A percentile compares a stretch with the other conserved stretches of the same genome.
phyloP scores from a whole-genome alignment of 2,888 invertebrate species.

The Drosophila sordidula region DNA sequence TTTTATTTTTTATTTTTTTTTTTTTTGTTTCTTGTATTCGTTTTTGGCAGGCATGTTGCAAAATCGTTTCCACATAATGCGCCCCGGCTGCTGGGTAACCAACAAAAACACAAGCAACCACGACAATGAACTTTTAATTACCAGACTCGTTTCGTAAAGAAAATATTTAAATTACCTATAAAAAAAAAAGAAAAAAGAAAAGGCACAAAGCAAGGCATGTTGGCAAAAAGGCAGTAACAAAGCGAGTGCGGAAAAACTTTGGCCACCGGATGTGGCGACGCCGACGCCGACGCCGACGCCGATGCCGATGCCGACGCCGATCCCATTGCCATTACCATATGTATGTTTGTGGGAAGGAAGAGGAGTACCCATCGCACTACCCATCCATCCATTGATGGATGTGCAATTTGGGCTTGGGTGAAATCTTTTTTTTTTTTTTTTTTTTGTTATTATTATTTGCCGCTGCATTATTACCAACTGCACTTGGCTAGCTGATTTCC shows the following conservation, averaged over 20 bases:
- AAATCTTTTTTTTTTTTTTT: slow-evolving; percentile 6
- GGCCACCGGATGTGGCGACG: slow-evolving; percentile 38
- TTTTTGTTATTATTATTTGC: not conserved
- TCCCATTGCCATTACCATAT: slow-evolving; percentile 33
- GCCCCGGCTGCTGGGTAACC: slow-evolving; percentile 26
- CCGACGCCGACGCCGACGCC: slow-evolving; percentile 28
- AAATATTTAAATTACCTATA: slow-evolving; percentile 53
- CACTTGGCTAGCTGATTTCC: slow-evolving; percentile 8
- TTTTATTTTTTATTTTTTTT: slow-evolving; percentile 5
- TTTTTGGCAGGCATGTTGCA: slow-evolving; percentile 68
- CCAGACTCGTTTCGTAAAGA: slow-evolving; percentile 70
- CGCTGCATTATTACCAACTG: not conserved
- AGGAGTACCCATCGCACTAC: slow-evolving; percentile 32
- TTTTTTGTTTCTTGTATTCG: slow-evolving; percentile 10
- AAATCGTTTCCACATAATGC: slow-evolving; percentile 71
- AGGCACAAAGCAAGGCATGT: slow-evolving; percentile 9
- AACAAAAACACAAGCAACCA: slow-evolving; percentile 14
- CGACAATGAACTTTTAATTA: slow-evolving; percentile 79
- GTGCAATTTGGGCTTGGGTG: slow-evolving; percentile 28
- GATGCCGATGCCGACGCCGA: slow-evolving; percentile 21
- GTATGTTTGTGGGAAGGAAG: slow-evolving; percentile 22
- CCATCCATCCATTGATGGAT: slow-evolving; percentile 27
- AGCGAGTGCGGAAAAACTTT: slow-evolving; percentile 52
- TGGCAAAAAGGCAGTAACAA: slow-evolving; percentile 29
- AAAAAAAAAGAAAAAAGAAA: slow-evolving; percentile 15